Percentiles rank a stretch among this genome's conserved stretches.
phyloP scores from a whole-genome alignment of 2,888 invertebrate genomes.

The Laspeyria flexula region DNA sequence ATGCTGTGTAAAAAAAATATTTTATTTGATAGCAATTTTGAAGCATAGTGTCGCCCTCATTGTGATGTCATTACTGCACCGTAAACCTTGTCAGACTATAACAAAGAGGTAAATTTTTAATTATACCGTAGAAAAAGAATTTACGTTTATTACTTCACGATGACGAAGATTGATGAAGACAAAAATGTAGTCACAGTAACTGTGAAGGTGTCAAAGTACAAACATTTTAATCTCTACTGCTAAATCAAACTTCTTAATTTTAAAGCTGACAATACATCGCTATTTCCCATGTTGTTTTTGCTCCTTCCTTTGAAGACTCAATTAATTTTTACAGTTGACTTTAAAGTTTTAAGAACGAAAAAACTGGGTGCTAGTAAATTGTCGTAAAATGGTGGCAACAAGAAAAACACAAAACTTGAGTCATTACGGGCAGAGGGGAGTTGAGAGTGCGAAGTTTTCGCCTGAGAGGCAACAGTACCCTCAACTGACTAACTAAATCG shows the following conservation, averaged over 20 bases:
- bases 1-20: no score
- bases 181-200: background rate
- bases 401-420: constrained; percentile 74
- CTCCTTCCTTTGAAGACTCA: constrained; percentile 1
- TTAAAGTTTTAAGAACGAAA: constrained; percentile 20
- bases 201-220: no score
- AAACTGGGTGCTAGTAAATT: constrained; percentile 53
- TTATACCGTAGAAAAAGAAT: no score
- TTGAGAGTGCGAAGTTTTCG: constrained; percentile 71
- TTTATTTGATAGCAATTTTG: no score
- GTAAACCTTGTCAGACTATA: no score
- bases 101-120: no score
- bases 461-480: constrained; percentile 54
- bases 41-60: no score
- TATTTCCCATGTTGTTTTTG: background rate
- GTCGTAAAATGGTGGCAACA: constrained; percentile 62
- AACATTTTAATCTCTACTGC: background rate
- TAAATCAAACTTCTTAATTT: background rate
- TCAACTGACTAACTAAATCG: constrained; percentile 54
- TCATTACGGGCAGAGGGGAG: constrained; percentile 64
- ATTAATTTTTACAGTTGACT: constrained; percentile 12
- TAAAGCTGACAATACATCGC: constrained; percentile 1
- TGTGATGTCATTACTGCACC: no score
- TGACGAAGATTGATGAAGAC: no score
- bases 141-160: no score